Base-by-base conservation (phyloP, 2,888 invertebrate species). In the Hecatera dysodea region DNA sequence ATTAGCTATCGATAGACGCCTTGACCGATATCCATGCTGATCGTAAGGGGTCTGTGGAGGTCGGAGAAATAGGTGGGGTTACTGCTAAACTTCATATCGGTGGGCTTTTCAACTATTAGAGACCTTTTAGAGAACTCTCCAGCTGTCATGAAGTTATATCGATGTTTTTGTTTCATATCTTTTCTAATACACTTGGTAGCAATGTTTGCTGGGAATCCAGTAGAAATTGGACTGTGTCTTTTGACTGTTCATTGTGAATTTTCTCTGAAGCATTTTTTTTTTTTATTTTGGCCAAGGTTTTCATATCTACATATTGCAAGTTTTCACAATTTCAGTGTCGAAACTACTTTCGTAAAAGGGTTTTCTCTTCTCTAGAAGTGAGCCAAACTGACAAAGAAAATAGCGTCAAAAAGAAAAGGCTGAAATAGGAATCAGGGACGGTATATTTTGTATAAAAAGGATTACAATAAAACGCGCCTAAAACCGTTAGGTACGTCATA, bases 11-110 rank as follows among this genome's bases (percentile, higher is more conserved):
- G 90, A 93, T 93, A 93, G 93, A 93, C 93, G 88, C 95, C 95
- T 95, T 95, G 95, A 94, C 95, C 95, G 93, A 94, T 93, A 93
- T 95, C 89, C 93, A 92, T 91, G 88, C 82, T 90, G 89, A 91
- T 88, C 85, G 81, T 77, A 83, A 70, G 81, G 60, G 39, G 11
- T 57, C 75, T 73, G 46, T 77, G 84, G 82, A 86, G 80, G 76
- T 68, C 22, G 44, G 61, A 36, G 66, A 78, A 67, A 76, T 59
- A 71, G 36, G 59, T 56, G 46, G 48, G 15, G 27, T 52, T 67
- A 27, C 15, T 64, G 15, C 12, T 8, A 33, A 52, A 36, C 17
- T 19, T 6, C 1, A 12, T 48, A 17, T 3, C 36, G 27, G 17
- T 46, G 15, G 22, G 11, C 33, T 36, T 48, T 50, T 15, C 39